phyloP scores from a whole-genome alignment of 2,888 invertebrate species.

The Eupithecia abbreviata region DNA sequence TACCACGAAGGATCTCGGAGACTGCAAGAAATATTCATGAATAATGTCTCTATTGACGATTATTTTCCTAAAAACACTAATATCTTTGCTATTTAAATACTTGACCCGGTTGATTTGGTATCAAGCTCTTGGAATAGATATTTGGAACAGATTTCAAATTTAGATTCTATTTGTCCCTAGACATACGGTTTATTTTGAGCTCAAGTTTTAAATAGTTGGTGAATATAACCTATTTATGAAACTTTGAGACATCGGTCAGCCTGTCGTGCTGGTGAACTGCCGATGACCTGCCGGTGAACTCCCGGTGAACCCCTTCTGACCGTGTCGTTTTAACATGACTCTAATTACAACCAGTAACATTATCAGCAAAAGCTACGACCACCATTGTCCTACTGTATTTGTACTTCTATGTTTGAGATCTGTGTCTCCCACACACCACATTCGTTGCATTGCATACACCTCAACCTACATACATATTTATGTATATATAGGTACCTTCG shows the following conservation, averaged over 20 bases:
- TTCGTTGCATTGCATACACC: slow-evolving; percentile 9
- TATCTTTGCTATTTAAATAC: not conserved
- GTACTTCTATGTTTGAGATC: not conserved
- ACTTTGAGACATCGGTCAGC: too few species aligned
- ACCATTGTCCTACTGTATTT: not conserved
- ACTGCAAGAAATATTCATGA: not conserved
- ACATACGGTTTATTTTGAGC: too few species aligned
- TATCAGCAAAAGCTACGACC: not conserved
- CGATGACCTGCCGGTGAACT: too few species aligned
- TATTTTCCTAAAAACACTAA: not conserved
- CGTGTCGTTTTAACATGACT: too few species aligned
- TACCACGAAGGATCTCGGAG: not conserved
- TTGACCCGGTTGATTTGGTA: not conserved
- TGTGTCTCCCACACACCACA: slow-evolving; percentile 15
- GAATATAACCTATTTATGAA: too few species aligned
- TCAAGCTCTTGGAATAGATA: not conserved
- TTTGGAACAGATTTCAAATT: too few species aligned
- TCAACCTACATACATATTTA: not conserved
- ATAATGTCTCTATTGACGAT: not conserved
- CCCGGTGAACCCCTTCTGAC: too few species aligned
- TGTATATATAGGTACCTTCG: not conserved
- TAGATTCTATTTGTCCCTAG: too few species aligned
- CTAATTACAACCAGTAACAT: not conserved
- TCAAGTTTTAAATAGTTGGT: too few species aligned
- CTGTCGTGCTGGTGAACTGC: too few species aligned